Percentiles rank a stretch among this genome's conserved stretches.
Evolutionary conservation across 2,797 vertebrate genomes (phyloP).

Genomic region (Ptychadena robeensis): DNA sequence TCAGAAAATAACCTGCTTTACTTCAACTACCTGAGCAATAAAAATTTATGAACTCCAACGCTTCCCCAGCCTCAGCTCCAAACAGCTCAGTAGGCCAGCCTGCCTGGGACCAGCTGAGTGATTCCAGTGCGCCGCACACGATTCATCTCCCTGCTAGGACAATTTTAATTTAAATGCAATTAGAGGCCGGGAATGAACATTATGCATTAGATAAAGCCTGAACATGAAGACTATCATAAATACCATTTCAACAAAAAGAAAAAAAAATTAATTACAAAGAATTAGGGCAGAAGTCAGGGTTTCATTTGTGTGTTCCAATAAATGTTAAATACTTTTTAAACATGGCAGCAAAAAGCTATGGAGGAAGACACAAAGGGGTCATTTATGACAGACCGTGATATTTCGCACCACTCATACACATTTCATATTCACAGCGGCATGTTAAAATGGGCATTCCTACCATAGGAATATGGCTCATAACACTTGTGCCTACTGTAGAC

Average conservation of each 20-base stretch:
- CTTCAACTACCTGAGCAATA: slow-evolving; percentile 89
- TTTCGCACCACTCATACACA: not conserved
- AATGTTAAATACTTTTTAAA: slow-evolving; percentile 87
- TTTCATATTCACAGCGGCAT: not conserved
- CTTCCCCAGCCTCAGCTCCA: slow-evolving; percentile 70
- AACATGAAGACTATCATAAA: slow-evolving; percentile 87
- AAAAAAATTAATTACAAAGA: slow-evolving; percentile 93
- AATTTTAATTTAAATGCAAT: slow-evolving; percentile 95
- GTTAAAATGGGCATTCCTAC: not conserved
- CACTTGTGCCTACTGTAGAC: not conserved
- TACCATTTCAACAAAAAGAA: slow-evolving; percentile 87
- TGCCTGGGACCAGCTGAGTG: slow-evolving; percentile 87
- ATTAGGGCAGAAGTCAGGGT: slow-evolving; percentile 92
- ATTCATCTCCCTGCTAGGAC: slow-evolving; percentile 90
- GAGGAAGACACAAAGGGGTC: slow-evolving; percentile 30
- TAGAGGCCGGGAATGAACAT: slow-evolving; percentile 92
- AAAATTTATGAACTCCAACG: slow-evolving; percentile 89
- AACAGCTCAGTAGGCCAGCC: slow-evolving; percentile 85
- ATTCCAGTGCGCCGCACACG: slow-evolving; percentile 85
- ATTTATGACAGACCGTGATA: slow-evolving; percentile 24
- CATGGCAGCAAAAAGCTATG: slow-evolving; percentile 52
- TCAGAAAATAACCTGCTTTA: slow-evolving; percentile 84
- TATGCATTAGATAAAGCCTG: slow-evolving; percentile 89
- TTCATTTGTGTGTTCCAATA: slow-evolving; percentile 87
- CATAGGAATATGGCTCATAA: not conserved